phyloP scores from a whole-genome alignment of 2,888 invertebrate species.

The Bursaphelenchus okinawaensis region DNA sequence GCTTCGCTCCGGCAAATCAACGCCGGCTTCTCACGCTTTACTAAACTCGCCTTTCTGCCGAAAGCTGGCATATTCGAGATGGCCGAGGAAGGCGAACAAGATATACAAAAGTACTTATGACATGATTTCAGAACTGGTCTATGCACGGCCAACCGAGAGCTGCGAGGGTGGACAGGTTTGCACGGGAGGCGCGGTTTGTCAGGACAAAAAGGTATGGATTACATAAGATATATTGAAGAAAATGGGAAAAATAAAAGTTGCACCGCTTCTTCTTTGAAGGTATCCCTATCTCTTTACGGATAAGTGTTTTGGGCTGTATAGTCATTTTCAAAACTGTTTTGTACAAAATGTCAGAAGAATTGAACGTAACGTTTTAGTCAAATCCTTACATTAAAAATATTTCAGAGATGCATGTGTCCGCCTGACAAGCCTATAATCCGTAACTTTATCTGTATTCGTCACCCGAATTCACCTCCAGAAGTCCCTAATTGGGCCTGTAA shows the following conservation, averaged over 20 bases:
- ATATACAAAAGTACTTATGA: background rate
- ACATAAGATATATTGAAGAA: background rate
- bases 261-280: too few species aligned
- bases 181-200: conserved; percentile 45
- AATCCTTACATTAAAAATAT: conserved; percentile 1
- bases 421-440: conserved; percentile 38
- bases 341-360: too few species aligned
- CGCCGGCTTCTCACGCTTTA: background rate
- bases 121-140: conserved; percentile 25
- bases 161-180: conserved; percentile 52
- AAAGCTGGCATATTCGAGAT: conserved; percentile 1
- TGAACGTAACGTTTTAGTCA: too few species aligned
- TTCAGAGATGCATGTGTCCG: conserved; percentile 49
- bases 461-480: background rate
- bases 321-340: too few species aligned
- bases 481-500: conserved; percentile 29
- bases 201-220: conserved; percentile 14
- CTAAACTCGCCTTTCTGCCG: background rate
- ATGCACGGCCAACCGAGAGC: conserved; percentile 47
- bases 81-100: background rate
- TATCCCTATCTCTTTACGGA: too few species aligned
- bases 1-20: background rate
- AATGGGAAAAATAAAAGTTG: too few species aligned
- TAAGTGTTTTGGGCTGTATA: too few species aligned
- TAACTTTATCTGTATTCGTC: conserved; percentile 35